Conservation (phyloP, 2,888 invertebrate species). For the Cosmorhoe ocellata region DNA sequence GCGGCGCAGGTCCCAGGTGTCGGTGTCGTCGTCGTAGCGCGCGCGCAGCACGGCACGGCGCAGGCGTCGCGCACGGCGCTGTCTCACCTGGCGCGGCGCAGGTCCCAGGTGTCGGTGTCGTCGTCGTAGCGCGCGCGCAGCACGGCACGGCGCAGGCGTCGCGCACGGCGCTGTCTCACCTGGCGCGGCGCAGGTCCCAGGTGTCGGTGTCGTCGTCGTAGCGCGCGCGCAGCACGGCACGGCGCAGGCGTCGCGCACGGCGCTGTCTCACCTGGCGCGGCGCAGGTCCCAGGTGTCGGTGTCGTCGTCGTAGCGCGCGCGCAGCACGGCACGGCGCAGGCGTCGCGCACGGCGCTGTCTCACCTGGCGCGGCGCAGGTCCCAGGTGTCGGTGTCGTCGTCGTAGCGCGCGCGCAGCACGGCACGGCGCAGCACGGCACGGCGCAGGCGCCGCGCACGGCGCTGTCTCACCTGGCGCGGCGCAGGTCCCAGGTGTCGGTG, state of each 20-base stretch:
- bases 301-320: slow-evolving; percentile 84
- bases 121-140: slow-evolving; percentile 84
- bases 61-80: slow-evolving; percentile 88
- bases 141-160: slow-evolving; percentile 64
- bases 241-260: slow-evolving; percentile 86
- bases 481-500: too few species aligned
- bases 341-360: slow-evolving; percentile 93
- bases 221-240: slow-evolving; percentile 83
- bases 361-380: slow-evolving; percentile 92
- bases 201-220: slow-evolving; percentile 65
- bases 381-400: too few species aligned
- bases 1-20: too few species aligned
- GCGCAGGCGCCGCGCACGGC: too few species aligned
- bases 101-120: slow-evolving; percentile 63
- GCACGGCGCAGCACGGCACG: too few species aligned
- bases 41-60: slow-evolving; percentile 83
- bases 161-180: slow-evolving; percentile 94
- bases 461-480: too few species aligned
- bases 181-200: slow-evolving; percentile 89
- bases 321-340: slow-evolving; percentile 62
- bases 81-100: slow-evolving; percentile 88
- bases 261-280: slow-evolving; percentile 93
- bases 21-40: slow-evolving; percentile 94
- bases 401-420: too few species aligned
- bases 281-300: slow-evolving; percentile 83